Base-by-base conservation (phyloP, 2,113 vertebrate genomes). In the Ochotona curzoniae region DNA sequence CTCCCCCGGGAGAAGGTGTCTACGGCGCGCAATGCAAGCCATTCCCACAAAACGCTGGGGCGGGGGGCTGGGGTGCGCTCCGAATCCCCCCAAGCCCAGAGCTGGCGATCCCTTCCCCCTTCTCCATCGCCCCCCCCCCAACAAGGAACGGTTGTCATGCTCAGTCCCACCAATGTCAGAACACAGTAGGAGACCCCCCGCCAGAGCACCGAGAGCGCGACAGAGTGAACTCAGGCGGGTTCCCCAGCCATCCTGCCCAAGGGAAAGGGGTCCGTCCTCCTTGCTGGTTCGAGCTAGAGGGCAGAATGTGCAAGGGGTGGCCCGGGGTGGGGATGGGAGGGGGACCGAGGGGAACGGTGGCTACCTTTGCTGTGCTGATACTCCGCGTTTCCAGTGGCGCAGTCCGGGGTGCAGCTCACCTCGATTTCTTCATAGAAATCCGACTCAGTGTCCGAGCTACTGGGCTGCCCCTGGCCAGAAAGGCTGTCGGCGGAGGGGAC, bases 371-470 rank as follows among this genome's bases (percentile, higher is more conserved):
- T 98, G 95, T 98, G 98, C 85, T 99, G 98, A 98, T 99, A 99
- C 97, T 99, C 99, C 98, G 98, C 97, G 98, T 98, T 99, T 94
- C 97, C 98, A 71, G 98, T 95, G 97, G 98, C 96, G 98, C 98
- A 98, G 97, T 99, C 99, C 92, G 99, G 99, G 97, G 99, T 99
- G 98, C 99, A 99, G 98, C 99, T 99, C 97, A 99, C 99, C 98
- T 99, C 99, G 98, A 99, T 99, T 98, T 99, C 99, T 98, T 99
- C 99, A 97, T 99, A 99, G 98, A 99, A 99, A 98, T 99, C 99
- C 93, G 99, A 99, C 97, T 99, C 99, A 1, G 99, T 99, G 97
- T 99, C 99, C 95, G 99, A 99, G 97, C 99, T 99, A 98, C 99
- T 99, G 96, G 98, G 98, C 64, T 98, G 98, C 96, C 99, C 99